Base-by-base conservation (phyloP, 2,888 invertebrate genomes). In the Drosophila rubida region DNA sequence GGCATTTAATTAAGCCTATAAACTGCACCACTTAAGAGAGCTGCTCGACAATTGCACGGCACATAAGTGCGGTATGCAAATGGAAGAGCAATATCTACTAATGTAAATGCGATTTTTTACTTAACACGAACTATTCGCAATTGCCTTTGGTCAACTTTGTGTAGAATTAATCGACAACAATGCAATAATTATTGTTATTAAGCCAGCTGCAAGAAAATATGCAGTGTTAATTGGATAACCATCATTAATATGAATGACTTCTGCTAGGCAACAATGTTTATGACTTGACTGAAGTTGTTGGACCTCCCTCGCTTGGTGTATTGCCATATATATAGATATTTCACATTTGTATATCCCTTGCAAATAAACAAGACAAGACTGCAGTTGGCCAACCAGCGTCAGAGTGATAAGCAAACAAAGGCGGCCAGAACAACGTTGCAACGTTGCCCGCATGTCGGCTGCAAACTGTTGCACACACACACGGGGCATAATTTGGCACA, bases 1-100 rank as follows among this genome's bases (percentile, higher is more conserved):
- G 70, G 45, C 80, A 78, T 73, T 80, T 70, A 80, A 80, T 83
- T 80, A 78, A 78, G 73, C 76, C 57, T 65, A 69, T 64, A 65
- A 78, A 68, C 46, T 72, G 76, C 46, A n/a, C 45, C 32, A 19
- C n/a, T 41, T 30, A n/a, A 37, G 32, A 54, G 49, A 32, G 27
- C 1, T 4, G 32, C 5, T 14, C 4, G 13, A 41, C 35, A 39
- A 35, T 14, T 27, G 14, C 16, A 7, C 7, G 19, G 4, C 11
- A 30, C 11, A 11, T 0, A 30, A 2, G 30, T 27, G 2, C 2
- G 27, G 3, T 9, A 9, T 27, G 9, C 9, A 27, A n/a, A n/a
- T n/a, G n/a, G n/a, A n/a, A n/a, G n/a, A n/a, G n/a, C n/a, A n/a
- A n/a, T n/a, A n/a, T n/a, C n/a, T n/a, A n/a, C n/a, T n/a, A n/a